phyloP scores from a whole-genome alignment of 2,113 vertebrate genomes.

The Trichechus manatus region DNA sequence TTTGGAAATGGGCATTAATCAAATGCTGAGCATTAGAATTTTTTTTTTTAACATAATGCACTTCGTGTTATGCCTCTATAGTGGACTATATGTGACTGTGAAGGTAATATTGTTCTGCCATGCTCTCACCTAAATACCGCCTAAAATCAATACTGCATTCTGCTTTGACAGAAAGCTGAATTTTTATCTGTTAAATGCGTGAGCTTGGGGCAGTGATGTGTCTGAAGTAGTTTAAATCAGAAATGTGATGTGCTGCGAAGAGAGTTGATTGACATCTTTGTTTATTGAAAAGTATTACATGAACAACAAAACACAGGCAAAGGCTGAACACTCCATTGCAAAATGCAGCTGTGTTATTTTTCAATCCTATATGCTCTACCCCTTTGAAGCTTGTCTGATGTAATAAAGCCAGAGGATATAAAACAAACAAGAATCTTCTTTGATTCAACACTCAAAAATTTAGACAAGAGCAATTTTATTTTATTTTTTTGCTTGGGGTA shows the following conservation, averaged over 20 bases:
- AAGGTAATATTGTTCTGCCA: conserved; percentile 86
- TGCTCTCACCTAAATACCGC: conserved; percentile 86
- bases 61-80: conserved; percentile 73
- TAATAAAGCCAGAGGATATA: conserved; percentile 87
- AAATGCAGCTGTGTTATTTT: conserved; percentile 89
- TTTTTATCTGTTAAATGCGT: conserved; percentile 91
- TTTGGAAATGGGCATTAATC: conserved; percentile 83
- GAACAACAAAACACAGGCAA: conserved; percentile 89
- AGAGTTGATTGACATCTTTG: conserved; percentile 93
- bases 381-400: conserved; percentile 90
- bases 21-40: conserved; percentile 75
- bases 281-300: conserved; percentile 93
- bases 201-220: conserved; percentile 91
- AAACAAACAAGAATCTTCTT: conserved; percentile 87
- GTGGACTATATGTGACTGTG: conserved; percentile 77
- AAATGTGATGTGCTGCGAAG: conserved; percentile 89
- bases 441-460: conserved; percentile 86
- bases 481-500: conserved; percentile 51
- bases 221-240: conserved; percentile 91
- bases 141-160: conserved; percentile 90
- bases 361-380: conserved; percentile 87
- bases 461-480: conserved; percentile 75
- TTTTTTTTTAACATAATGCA: conserved; percentile 61
- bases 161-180: conserved; percentile 91
- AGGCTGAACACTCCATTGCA: conserved; percentile 83